phyloP scores from a whole-genome alignment of 2,113 vertebrate genomes.

The Mirza zaza region DNA sequence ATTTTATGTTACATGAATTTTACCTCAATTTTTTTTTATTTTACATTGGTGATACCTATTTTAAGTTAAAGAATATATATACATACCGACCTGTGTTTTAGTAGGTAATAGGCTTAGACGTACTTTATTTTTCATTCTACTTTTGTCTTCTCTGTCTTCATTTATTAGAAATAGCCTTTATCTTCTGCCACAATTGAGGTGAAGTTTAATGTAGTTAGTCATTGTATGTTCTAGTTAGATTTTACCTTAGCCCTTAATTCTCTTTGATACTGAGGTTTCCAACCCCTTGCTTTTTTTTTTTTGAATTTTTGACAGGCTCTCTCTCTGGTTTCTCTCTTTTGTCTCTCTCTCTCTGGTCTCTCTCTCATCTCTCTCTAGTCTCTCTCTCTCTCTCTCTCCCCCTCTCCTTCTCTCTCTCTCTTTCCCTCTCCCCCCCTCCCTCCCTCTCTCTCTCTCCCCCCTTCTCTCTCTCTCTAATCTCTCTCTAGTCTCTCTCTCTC shows the following conservation, averaged over 20 bases:
- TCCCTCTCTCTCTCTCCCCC: too few relatives aligned
- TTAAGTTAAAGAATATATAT: neutral
- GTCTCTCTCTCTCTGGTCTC: too few relatives aligned
- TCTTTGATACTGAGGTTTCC: neutral
- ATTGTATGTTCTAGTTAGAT: constrained; percentile 22
- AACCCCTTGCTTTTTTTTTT: neutral
- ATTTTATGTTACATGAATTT: neutral
- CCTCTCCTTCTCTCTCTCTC: too few relatives aligned
- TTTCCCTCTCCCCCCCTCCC: too few relatives aligned
- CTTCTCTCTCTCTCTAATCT: too few relatives aligned
- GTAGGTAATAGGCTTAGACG: neutral
- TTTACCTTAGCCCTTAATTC: neutral
- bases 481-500: too few relatives aligned
- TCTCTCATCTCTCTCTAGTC: too few relatives aligned
- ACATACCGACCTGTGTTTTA: neutral
- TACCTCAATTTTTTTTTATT: neutral
- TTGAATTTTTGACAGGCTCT: too few relatives aligned
- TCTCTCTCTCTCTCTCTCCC: too few relatives aligned
- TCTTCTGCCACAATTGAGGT: neutral
- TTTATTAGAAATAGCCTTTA: constrained; percentile 21
- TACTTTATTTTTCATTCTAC: neutral
- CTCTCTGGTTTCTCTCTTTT: too few relatives aligned
- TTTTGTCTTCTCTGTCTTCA: neutral
- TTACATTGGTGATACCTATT: neutral
- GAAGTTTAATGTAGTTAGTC: neutral